Evolutionary conservation across 2,113 vertebrate species (phyloP), one percentile per base, ranked within the genome.

Genomic region (Orthochromis malagaraziensis): DNA sequence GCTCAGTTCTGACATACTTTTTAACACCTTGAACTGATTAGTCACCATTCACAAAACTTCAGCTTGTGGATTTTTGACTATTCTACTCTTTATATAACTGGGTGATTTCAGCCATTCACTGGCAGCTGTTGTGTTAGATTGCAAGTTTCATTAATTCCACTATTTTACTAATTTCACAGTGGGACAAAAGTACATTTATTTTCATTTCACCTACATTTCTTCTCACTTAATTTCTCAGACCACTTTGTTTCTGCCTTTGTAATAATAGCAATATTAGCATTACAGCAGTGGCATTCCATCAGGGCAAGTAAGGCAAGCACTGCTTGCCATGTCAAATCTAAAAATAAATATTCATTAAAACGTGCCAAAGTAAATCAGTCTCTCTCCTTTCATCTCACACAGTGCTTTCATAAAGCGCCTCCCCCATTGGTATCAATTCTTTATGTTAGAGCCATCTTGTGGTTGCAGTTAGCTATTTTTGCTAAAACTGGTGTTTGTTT

Each of bases 1-100:
- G 5, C 84, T 88, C 89, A 54, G 51, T 84, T 21, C 84, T 57
- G n/a, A 84, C 90, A 88, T 65, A 81, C 75, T 60, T 93, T 58
- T 87, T 68, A 73, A 84, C 70, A 93, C 92, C 89, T 91, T 90
- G 65, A 91, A 84, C 86, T 89, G 86, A 92, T 93, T 77, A 77
- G 82, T 88, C 84, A 65, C 80, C 89, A 86, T 89, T 95, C 89
- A 88, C 47, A 45, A 83, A 86, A 77, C 81, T 51, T 57, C 85
- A 91, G 73, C 55, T 53, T 86, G 84, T 84, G 83, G 60, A 84
- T 77, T 79, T 77, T 38, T 83, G 85, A 79, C 60, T 49, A 83
- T 26, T 38, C 63, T 26, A 40, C 55, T 49, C 51, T 90, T 81
- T 21, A 3, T 11, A 49, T 81, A 63, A 47, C 79, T 17, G 58